A percentile compares a stretch with the other conserved stretches of the same genome.
Evolutionary conservation across 2,888 invertebrate genomes (phyloP).

Genomic region (Corbicula japonica): DNA sequence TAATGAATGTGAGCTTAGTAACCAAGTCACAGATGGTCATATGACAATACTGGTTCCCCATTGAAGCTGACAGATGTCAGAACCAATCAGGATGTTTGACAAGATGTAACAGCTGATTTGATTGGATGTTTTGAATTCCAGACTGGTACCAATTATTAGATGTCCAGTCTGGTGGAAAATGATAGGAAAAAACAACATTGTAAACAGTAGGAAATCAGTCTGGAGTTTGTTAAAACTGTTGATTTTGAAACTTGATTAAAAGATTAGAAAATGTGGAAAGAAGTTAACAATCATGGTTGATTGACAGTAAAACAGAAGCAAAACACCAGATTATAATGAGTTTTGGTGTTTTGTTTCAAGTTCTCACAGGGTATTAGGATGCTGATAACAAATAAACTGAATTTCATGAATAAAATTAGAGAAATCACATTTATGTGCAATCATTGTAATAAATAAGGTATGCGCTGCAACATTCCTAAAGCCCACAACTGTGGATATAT

Average conservation of each 20-base stretch:
- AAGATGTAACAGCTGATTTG: slow-evolving; percentile 49
- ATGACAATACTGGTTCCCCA: slow-evolving; percentile 26
- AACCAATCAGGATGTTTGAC: slow-evolving; percentile 42
- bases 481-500: no score
- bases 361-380: no score
- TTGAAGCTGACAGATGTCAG: slow-evolving; percentile 43
- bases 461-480: no score
- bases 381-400: no score
- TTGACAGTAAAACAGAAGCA: slow-evolving; percentile 19
- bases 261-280: slow-evolving; percentile 24
- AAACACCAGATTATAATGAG: slow-evolving; percentile 31
- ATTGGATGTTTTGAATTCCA: slow-evolving; percentile 36
- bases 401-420: no score
- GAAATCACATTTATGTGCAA: no score
- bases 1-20: no score
- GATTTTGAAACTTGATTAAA: slow-evolving; percentile 40
- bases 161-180: slow-evolving; percentile 47
- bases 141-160: slow-evolving; percentile 43
- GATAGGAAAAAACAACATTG: slow-evolving; percentile 21
- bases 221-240: slow-evolving; percentile 30
- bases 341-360: slow-evolving; percentile 26
- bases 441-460: no score
- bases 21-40: slow-evolving; percentile 26
- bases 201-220: slow-evolving; percentile 35
- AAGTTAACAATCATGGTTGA: slow-evolving; percentile 15